phyloP scores from a whole-genome alignment of 2,888 invertebrate species.

The Lasioglossum figueresi region DNA sequence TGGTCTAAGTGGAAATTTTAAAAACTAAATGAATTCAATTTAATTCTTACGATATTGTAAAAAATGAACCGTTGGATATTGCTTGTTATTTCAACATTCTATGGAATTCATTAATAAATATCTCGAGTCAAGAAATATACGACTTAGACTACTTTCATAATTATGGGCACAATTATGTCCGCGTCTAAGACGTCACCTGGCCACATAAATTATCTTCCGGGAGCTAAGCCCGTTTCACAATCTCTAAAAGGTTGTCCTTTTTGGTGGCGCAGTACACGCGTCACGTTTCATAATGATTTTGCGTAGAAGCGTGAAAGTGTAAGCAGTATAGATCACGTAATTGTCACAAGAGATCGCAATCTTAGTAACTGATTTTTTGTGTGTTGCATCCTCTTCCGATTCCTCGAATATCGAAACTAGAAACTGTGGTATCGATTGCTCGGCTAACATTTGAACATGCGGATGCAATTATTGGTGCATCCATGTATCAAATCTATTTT shows the following conservation, averaged over 20 bases:
- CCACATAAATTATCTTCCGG: neutral
- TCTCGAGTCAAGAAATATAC: too few species aligned
- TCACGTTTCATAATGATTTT: conserved; percentile 27
- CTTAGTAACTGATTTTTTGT: neutral
- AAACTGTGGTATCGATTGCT: conserved; percentile 37
- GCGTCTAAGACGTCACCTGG: neutral
- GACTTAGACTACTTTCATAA: too few species aligned
- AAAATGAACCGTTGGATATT: too few species aligned
- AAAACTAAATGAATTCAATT: too few species aligned
- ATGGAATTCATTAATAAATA: too few species aligned
- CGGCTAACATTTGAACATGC: conserved; percentile 22
- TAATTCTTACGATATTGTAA: too few species aligned
- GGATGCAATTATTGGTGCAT: neutral
- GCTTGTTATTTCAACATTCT: too few species aligned
- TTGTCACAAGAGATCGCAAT: neutral
- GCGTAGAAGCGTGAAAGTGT: conserved; percentile 24
- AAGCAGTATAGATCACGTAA: neutral
- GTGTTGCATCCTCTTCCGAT: neutral
- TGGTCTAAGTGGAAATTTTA: too few species aligned
- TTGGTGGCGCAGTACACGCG: neutral
- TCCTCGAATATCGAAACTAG: conserved; percentile 2
- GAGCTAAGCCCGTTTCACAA: neutral
- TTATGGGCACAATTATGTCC: neutral
- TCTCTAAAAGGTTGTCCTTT: neutral
- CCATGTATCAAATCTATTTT: neutral